Evolutionary conservation across 1,140 invertebrate species (phyloP), one percentile per base, ranked within the genome.

Genomic region (Chironomus tepperi): DNA sequence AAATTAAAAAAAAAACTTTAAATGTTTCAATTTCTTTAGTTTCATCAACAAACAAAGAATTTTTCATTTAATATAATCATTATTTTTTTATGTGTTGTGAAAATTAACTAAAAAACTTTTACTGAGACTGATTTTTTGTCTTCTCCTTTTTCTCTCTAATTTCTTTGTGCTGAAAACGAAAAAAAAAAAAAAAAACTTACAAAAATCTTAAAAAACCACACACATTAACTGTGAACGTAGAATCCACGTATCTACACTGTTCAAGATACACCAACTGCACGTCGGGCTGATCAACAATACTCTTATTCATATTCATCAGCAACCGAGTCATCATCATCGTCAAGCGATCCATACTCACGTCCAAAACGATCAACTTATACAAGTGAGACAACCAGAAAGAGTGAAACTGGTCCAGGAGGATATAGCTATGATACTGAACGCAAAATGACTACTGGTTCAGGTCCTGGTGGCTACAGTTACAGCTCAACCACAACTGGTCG

Each of bases 241-340:
- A 93, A 89, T 84, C 91, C 92, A 82, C 88, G 92, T 77, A 90
- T 92, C 86, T 93, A 93, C 86, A 88, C 91, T 83, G 91, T 92
- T 80, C 88, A 88, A 83, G 91, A 93, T 84, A 88, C 89, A 80
- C 89, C 90, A 76, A 86, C 88, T 77, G 86, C 88, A 77, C 84
- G 89, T 77, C 87, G 89, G 82, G 87, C 89, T 74, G 89, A 91
- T 83, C 86, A 91, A 83, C 88, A 90, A 85, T 93, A 93, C 87
- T 92, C 89, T 78, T 93, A 93, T 86, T 91, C 90, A 77, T 93
- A 92, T 85, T 85, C 85, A 82, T 89, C 89, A 81, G 80, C 79
- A 76, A 83, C 81, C 78, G 84, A 83, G 78, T 84, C 79, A 77
- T 75, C 81, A 79, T 81, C 78, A 77, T 83, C 84, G 65, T 84